Evolutionary conservation across 1,140 invertebrate genomes (phyloP), one percentile per base, ranked within the genome.

Genomic region (Bombus affinis): DNA sequence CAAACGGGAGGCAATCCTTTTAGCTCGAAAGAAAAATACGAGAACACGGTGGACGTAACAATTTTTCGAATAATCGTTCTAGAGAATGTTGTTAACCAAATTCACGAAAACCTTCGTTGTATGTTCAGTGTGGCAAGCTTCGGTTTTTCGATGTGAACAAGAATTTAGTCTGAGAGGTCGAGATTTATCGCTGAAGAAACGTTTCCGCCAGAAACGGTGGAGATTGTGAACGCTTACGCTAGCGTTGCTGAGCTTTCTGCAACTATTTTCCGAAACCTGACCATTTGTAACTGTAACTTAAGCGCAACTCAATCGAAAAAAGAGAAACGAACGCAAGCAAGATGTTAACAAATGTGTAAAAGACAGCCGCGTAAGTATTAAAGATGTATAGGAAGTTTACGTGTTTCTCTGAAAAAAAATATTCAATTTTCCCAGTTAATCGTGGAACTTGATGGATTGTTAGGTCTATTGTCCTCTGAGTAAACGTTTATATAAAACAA

Each of bases 391-490:
- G 53, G 22, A 37, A 81, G 39, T 76, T 68, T 68, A 62, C 80
- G 35, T 66, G 72, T 83, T 87, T 89, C 74, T 42, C 77, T 66
- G 9, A 32, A 75, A 81, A 6, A 81, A 5, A 22, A 62, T 28
- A 62, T n/a, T 62, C 10, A 62, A 66, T n/a, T 85, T 44, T 37
- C 42, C 42, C 12, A 37, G 3, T 81, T 65, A 39, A 75, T 74
- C 65, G 71, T 79, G 81, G 79, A 80, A 47, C n/a, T 53, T 39
- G 53, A 59, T 65, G 76, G 72, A 47, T 81, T 68, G 87, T 89
- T 89, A 88, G 88, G 87, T 89, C 88, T 79, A 88, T 83, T 73
- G 77, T 82, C 79, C 44, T 70, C 47, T 71, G 73, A 86, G 87
- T 81, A 81, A 88, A 89, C 84, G 68, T 80, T 89, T 76, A 83